These are phyloP conservation scores for Piezodorus guildinii DNA, from an alignment of 1,140 invertebrate genomes.

Conservation along the genomic window DNA sequence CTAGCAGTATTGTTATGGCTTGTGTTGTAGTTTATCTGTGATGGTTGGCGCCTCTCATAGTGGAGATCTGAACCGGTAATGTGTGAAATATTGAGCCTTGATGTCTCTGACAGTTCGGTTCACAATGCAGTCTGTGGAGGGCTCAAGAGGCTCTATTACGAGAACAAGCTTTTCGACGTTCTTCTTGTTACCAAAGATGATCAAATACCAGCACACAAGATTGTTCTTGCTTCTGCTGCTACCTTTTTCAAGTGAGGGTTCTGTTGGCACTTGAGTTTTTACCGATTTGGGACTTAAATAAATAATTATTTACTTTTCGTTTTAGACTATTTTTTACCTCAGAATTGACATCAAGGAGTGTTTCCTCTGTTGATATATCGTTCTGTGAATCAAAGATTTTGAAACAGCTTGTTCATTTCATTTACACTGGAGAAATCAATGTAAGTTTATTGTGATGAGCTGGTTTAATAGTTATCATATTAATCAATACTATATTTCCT, in stretches of 20 bases:
- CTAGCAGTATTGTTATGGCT: neutral
- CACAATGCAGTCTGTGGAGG: neutral
- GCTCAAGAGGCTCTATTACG: neutral
- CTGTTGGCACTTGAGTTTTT: neutral
- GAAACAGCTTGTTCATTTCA: neutral
- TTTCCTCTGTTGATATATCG: neutral
- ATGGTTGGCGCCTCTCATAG: neutral
- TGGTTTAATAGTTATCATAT: too few relatives aligned
- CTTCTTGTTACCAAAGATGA: neutral
- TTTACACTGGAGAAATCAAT: neutral
- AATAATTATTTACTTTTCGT: neutral
- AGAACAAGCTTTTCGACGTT: neutral
- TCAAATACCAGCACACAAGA: neutral
- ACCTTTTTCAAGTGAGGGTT: neutral
- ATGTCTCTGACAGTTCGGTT: constrained; percentile 1
- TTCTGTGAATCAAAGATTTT: neutral
- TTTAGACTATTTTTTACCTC: constrained; percentile 5
- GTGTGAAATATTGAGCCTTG: neutral
- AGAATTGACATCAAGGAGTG: neutral
- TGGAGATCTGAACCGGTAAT: neutral
- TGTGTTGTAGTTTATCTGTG: neutral
- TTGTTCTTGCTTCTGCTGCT: neutral
- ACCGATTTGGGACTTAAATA: neutral
- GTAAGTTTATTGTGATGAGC: neutral
- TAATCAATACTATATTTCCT: too few relatives aligned